phyloP scores from a whole-genome alignment of 2,888 invertebrate species.

The Drosophila buzzatii region DNA sequence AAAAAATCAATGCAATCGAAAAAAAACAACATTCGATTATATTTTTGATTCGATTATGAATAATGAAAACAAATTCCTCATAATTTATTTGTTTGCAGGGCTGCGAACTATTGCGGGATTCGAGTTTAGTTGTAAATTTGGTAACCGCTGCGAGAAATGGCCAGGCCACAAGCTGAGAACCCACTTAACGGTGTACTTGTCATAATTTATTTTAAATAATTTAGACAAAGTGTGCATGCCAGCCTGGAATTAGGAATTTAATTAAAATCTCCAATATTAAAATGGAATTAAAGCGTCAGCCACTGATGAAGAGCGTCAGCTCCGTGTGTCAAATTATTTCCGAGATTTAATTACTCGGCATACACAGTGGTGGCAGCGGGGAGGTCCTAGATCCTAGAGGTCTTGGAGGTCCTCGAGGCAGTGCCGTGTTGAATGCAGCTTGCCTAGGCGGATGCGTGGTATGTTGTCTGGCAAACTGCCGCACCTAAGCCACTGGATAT shows the following conservation, averaged over 20 bases:
- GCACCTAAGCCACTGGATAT: constrained; percentile 72
- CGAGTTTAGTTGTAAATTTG: constrained; percentile 4
- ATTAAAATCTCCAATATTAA: constrained; percentile 75
- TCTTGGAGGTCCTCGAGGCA: background rate
- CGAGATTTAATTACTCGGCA: constrained; percentile 70
- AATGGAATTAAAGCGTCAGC: constrained; percentile 66
- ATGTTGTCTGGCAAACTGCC: constrained; percentile 45
- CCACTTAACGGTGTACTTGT: constrained; percentile 47
- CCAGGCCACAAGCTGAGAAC: constrained; percentile 46
- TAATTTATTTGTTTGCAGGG: background rate
- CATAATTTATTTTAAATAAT: constrained; percentile 66
- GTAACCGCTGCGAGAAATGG: constrained; percentile 57
- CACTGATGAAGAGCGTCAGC: constrained; percentile 52
- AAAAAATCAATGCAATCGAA: background rate
- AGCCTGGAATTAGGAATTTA: constrained; percentile 64
- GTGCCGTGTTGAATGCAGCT: constrained; percentile 33
- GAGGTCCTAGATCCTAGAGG: background rate
- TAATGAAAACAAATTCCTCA: background rate
- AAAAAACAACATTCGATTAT: background rate
- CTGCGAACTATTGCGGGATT: background rate
- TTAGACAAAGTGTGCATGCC: constrained; percentile 56
- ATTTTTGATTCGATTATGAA: background rate
- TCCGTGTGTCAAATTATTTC: constrained; percentile 70
- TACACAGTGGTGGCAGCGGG: constrained; percentile 17
- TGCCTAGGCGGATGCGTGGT: constrained; percentile 25